phyloP scores from a whole-genome alignment of 2,888 invertebrate genomes.

The Stramonita haemastoma region DNA sequence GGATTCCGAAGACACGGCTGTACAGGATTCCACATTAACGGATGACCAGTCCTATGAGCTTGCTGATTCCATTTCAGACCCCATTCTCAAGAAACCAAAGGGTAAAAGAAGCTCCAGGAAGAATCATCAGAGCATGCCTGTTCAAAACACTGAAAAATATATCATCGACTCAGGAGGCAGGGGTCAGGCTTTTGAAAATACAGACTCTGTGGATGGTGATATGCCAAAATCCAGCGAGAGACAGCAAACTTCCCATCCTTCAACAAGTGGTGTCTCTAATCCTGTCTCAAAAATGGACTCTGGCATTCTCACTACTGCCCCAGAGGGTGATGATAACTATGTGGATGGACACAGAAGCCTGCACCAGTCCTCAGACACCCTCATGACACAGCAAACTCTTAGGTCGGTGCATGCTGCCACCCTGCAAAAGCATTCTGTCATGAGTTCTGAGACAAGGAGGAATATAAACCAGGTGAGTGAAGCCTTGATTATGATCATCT shows the following conservation, averaged over 20 bases:
- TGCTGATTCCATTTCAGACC: neutral
- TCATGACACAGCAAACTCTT: neutral
- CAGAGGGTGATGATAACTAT: neutral
- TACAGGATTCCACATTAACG: neutral
- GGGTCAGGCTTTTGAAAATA: constrained; percentile 12
- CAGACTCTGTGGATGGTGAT: neutral
- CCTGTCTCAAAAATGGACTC: neutral
- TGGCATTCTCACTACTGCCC: neutral
- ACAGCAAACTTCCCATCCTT: neutral
- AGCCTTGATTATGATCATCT: neutral
- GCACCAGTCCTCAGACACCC: neutral
- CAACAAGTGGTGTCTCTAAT: neutral
- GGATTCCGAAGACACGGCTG: constrained; percentile 35
- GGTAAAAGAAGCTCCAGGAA: constrained; percentile 31
- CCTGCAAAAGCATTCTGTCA: neutral
- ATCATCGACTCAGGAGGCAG: constrained; percentile 43
- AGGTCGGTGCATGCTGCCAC: constrained; percentile 21
- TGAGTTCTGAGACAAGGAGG: constrained; percentile 19
- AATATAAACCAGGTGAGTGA: neutral
- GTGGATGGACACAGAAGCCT: neutral
- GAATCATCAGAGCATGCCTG: constrained; percentile 51
- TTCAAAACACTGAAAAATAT: constrained; percentile 62
- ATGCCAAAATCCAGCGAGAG: neutral
- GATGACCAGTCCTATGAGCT: neutral
- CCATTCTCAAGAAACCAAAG: neutral